These are phyloP conservation scores for Brenthis ino DNA, from an alignment of 2,888 invertebrate species.

Conservation along the genomic window DNA sequence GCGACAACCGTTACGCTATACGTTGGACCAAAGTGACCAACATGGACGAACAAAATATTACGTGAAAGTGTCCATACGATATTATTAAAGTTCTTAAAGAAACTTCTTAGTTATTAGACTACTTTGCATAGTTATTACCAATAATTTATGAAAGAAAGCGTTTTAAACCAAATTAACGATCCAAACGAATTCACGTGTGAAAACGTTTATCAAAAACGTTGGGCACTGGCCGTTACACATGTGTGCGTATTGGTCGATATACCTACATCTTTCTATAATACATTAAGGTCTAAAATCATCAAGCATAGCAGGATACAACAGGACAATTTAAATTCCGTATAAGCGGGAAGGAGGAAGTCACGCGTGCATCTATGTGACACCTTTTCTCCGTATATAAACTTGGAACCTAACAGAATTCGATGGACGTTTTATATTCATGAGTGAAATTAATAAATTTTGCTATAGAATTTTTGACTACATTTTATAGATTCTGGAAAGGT, in stretches of 20 bases:
- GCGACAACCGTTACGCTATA: constrained; percentile 47
- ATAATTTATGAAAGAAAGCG: background rate
- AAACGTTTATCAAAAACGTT: background rate
- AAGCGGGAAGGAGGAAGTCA: constrained; percentile 81
- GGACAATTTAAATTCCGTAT: constrained; percentile 80
- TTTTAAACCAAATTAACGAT: background rate
- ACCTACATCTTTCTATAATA: background rate
- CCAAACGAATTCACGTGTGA: background rate
- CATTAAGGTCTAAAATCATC: constrained; percentile 5
- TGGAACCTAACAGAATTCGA: constrained; percentile 62
- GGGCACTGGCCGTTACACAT: background rate
- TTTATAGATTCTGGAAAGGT: background rate
- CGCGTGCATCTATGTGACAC: constrained; percentile 76
- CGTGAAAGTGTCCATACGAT: background rate
- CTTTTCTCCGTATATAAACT: constrained; percentile 79
- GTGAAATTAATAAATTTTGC: constrained; percentile 13
- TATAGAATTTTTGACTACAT: constrained; percentile 11
- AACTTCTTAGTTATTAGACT: background rate
- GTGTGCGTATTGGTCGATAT: background rate
- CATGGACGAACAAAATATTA: constrained; percentile 11
- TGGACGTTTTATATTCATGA: constrained; percentile 37
- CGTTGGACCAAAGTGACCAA: constrained; percentile 22
- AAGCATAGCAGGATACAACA: constrained; percentile 31
- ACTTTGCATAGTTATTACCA: too few relatives aligned
- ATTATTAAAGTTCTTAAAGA: background rate